These are phyloP conservation scores for Ceratoteleas bidentatus DNA, from an alignment of 1,140 invertebrate species.

Conservation along the genomic window DNA sequence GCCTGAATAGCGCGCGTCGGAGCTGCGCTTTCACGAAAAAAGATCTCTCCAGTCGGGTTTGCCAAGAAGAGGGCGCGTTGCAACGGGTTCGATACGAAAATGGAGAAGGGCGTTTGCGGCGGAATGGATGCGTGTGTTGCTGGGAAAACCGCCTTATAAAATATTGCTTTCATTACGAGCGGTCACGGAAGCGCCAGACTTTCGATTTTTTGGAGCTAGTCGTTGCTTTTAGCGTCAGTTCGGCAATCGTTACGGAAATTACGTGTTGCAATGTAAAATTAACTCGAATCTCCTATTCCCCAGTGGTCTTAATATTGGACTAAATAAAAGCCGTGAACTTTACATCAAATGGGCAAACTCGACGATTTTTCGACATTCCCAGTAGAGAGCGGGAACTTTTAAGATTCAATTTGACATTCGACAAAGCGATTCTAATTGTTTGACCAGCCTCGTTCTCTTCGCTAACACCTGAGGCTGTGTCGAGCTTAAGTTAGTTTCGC, in stretches of 20 bases:
- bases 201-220: constrained; percentile 22
- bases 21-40: constrained; percentile 9
- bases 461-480: constrained; percentile 7
- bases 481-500: constrained; percentile 18
- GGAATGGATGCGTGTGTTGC: constrained; percentile 6
- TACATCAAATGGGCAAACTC: too few relatives aligned
- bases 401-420: constrained; percentile 14
- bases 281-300: too few relatives aligned
- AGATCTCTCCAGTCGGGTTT: constrained; percentile 12
- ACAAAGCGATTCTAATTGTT: constrained; percentile 29
- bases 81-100: constrained; percentile 17
- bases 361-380: too few relatives aligned
- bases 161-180: constrained; percentile 55
- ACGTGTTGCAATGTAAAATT: too few relatives aligned
- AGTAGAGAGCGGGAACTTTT: too few relatives aligned
- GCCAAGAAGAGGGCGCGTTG: constrained; percentile 2
- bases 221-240: constrained; percentile 4
- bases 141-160: constrained; percentile 27
- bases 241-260: too few relatives aligned
- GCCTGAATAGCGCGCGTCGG: too few relatives aligned
- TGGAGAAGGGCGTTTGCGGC: constrained; percentile 5
- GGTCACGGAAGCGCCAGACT: constrained; percentile 27
- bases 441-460: constrained; percentile 22
- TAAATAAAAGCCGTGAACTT: too few relatives aligned
- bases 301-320: too few relatives aligned